Evolutionary conservation across 2,888 invertebrate genomes (phyloP), one percentile per base, ranked within the genome.

Genomic region (Dryobota labecula): DNA sequence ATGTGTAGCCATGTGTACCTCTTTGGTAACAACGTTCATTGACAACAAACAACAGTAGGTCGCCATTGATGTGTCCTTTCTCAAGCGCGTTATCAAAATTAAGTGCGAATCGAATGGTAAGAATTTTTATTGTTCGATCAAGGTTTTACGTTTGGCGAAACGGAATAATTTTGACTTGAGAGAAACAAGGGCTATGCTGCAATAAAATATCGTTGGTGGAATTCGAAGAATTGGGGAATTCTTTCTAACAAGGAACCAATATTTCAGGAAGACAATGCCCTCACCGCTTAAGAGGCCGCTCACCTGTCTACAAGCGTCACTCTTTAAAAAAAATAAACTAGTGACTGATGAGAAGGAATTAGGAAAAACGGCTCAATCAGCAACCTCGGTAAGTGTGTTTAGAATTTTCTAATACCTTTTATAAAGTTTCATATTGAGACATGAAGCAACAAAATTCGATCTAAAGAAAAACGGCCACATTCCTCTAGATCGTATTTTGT

Each of bases 101-200:
- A 58, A 54, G 41, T 67, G 69, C 58, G 76, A 76, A 73, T 67
- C 49, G 66, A 73, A 73, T 67, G 63, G 49, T 54, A 77, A 63
- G 66, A 70, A 61, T 81, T 64, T 73, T 80, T 69, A 80, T 69
- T 77, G 68, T 80, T 61, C 51, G 36, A 80, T 80, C 80, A 78
- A 78, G 80, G 78, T 75, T 61, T 38, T 27, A 60, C 24, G 11
- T 20, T 57, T 43, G n/a, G 43, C 47, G 68, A 56, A 6, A 24
- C 41, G 20, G 7, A 3, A 5, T n/a, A 8, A 20, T 70, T 69
- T 38, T 69, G 36, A 30, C 15, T 66, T 58, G 7, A 33, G 2
- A 51, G 1, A 30, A 20, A 27, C 18, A 74, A 51, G 36, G 24
- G 9, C 13, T 2, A 7, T 56, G 9, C 30, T 24, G 18, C 5